Evolutionary conservation across 2,888 invertebrate species (phyloP).

Genomic region (Leptopilina drosophilae): DNA sequence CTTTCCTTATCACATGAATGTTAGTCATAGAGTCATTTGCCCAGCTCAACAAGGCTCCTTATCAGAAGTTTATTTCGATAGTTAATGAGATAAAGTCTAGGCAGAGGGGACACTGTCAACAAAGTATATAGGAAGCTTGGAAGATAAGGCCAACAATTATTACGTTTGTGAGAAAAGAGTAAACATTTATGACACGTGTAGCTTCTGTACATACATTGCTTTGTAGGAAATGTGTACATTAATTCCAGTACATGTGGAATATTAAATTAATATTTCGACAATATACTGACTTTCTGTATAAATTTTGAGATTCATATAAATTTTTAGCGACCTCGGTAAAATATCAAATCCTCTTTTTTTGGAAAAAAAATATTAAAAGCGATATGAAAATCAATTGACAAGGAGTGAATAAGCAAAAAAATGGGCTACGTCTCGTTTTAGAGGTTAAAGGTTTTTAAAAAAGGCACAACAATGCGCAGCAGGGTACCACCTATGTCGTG

Average conservation of each 20-base stretch:
- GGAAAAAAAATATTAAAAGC: not conserved
- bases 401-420: conserved; percentile 46
- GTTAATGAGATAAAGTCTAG: conserved; percentile 23
- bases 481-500: conserved; percentile 68
- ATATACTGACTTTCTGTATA: too few species aligned
- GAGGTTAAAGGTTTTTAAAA: conserved; percentile 57
- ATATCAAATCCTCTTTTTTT: too few species aligned
- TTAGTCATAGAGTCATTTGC: conserved; percentile 11
- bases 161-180: conserved; percentile 30
- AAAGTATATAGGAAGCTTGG: conserved; percentile 14
- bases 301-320: too few species aligned
- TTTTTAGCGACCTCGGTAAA: too few species aligned
- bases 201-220: conserved; percentile 4
- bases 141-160: conserved; percentile 28
- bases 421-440: conserved; percentile 52
- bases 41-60: conserved; percentile 8
- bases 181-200: conserved; percentile 22
- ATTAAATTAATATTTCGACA: not conserved
- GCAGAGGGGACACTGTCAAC: conserved; percentile 26
- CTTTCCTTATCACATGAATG: conserved; percentile 16
- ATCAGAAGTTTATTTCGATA: conserved; percentile 20
- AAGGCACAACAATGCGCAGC: conserved; percentile 74
- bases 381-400: not conserved
- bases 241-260: not conserved
- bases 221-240: conserved; percentile 5